These are phyloP conservation scores for Tringa solitaria DNA, from an alignment of 2,113 vertebrate species.

Conservation along the genomic window DNA sequence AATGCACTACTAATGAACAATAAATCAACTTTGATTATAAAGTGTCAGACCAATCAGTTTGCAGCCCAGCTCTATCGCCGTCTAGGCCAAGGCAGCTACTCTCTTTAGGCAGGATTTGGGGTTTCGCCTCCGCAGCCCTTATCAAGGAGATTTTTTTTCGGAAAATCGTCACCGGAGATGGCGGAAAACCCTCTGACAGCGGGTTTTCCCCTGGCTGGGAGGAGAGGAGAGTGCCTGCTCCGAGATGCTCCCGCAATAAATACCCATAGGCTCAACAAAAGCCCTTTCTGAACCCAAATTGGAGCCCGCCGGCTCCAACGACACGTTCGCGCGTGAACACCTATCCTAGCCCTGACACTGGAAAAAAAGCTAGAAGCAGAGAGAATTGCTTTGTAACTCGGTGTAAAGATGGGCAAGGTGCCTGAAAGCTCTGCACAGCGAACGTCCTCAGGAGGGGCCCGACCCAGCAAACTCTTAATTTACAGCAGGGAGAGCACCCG, in stretches of 20 bases:
- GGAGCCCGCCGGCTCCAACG: background rate
- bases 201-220: background rate
- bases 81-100: slow-evolving; percentile 79
- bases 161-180: slow-evolving; percentile 25
- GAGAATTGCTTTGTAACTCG: background rate
- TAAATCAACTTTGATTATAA: slow-evolving; percentile 99
- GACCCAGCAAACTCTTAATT: background rate
- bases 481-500: background rate
- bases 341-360: background rate
- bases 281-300: background rate
- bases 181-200: slow-evolving; percentile 38
- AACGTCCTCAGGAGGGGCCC: background rate
- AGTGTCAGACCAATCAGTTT: slow-evolving; percentile 94
- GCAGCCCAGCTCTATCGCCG: slow-evolving; percentile 85
- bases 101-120: slow-evolving; percentile 67
- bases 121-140: slow-evolving; percentile 73
- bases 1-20: slow-evolving; percentile 99
- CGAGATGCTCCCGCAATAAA: background rate
- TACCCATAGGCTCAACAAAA: background rate
- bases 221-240: background rate
- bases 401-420: background rate
- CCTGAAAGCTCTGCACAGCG: background rate
- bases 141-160: slow-evolving; percentile 60
- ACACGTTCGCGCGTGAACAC: background rate
- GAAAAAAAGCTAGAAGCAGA: background rate